Evolutionary conservation across 2,888 invertebrate species (phyloP).

Genomic region (Frankliniella fusca): DNA sequence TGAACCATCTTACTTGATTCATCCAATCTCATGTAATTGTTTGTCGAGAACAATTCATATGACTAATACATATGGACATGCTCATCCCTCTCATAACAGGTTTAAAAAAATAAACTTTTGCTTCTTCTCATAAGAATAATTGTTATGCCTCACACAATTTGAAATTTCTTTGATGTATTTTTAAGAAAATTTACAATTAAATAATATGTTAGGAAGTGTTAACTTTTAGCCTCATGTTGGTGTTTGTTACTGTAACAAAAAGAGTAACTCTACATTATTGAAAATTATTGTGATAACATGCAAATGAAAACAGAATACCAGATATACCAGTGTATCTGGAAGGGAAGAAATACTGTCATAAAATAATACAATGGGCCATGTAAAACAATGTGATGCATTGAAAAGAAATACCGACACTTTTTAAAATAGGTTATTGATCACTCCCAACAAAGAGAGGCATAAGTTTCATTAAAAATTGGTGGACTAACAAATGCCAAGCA

Average conservation of each 20-base stretch:
- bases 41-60: neutral
- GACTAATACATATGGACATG: constrained; percentile 12
- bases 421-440: neutral
- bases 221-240: neutral
- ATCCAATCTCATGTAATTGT: constrained; percentile 3
- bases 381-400: constrained; percentile 4
- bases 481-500: constrained; percentile 10
- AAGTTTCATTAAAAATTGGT: neutral
- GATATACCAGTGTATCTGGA: neutral
- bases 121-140: neutral
- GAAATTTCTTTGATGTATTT: neutral
- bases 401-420: neutral
- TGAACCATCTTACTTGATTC: neutral
- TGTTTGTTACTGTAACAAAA: neutral
- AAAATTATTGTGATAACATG: constrained; percentile 5
- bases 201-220: neutral
- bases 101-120: constrained; percentile 19
- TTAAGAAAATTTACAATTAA: neutral
- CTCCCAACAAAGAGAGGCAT: neutral
- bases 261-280: neutral
- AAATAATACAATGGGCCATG: neutral
- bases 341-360: constrained; percentile 10
- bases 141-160: neutral
- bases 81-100: neutral
- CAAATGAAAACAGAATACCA: neutral